Conservation (phyloP, 1,140 invertebrate genomes). For the Penaeus japonicus region DNA sequence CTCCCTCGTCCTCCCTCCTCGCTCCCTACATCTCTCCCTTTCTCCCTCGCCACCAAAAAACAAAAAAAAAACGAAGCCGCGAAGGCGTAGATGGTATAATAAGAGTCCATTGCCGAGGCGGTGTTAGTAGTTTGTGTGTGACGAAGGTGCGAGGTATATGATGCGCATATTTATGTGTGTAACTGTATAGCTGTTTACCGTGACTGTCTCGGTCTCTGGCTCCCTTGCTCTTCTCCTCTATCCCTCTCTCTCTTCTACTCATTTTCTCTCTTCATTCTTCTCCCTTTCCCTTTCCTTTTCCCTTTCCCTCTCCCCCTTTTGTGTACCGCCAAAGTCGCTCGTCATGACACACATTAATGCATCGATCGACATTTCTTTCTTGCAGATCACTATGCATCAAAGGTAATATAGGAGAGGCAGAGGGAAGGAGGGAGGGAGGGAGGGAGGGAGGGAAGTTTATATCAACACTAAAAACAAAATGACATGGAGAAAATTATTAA, state of each 20-base stretch:
- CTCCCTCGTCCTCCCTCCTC: neutral
- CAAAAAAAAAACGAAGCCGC: neutral
- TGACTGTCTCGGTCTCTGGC: neutral
- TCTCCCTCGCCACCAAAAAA: neutral
- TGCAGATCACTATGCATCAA: too few relatives aligned
- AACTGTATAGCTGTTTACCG: too few relatives aligned
- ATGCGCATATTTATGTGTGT: too few relatives aligned
- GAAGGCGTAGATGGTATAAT: neutral
- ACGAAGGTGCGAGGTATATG: too few relatives aligned
- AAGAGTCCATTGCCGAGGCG: neutral
- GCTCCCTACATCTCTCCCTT: neutral
- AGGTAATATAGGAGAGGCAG: too few relatives aligned
- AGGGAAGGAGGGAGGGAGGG: constrained; percentile 11
- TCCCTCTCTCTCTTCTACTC: neutral
- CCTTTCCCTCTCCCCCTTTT: too few relatives aligned
- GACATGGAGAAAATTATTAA: too few relatives aligned
- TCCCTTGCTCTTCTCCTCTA: neutral
- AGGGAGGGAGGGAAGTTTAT: neutral
- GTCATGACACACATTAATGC: too few relatives aligned
- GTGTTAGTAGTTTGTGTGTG: too few relatives aligned
- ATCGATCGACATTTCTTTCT: too few relatives aligned
- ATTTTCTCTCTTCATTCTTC: neutral
- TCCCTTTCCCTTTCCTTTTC: neutral
- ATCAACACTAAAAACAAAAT: too few relatives aligned
- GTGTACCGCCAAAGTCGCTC: too few relatives aligned